Evolutionary conservation across 2,888 invertebrate genomes (phyloP), one percentile per base, ranked within the genome.

Genomic region (Cantharis rustica): DNA sequence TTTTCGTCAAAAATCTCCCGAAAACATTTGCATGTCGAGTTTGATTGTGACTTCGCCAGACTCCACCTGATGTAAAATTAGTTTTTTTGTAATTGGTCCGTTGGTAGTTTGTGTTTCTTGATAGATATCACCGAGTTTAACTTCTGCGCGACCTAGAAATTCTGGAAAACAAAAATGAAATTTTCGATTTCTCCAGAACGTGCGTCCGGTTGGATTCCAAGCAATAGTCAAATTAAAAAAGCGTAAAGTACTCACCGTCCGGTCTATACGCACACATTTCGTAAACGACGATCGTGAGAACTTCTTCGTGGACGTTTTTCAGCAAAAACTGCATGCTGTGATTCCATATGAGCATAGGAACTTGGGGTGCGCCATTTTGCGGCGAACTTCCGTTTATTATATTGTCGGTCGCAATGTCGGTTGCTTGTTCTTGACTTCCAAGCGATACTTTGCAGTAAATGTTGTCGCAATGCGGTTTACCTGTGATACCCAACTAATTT

Each of bases 291-390:
- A 95, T 91, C 81, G 92, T 92, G 11, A 95, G 88, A 17, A 92
- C 91, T 84, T 94, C 94, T 84, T 93, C 91, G 68, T 91, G 86
- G 3, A 94, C 86, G 85, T 94, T 93, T 83, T 92, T 91, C 69
- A 95, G 90, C 79, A 92, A 91, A 86, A 95, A 95, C 87, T 94
- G 94, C 94, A 94, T 94, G 69, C 93, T 92, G 72, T 92, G 90
- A 85, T 94, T 93, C 94, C 94, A 95, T 77, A 92, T 89, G 11
- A 94, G 92, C 16, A 83, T 83, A 1, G 88, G 86, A 62, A 85
- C 83, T 78, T 84, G 86, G 1, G 87, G 87, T 16, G 81, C 79
- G 17, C 85, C 85, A 77, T 86, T 87, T 77, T 85, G 85, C 3
- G 84, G 81, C 31, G 83, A 75, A 75, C 87, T 88, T 3, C 87